Percentiles rank a stretch among this genome's conserved stretches.
These are phyloP conservation scores for Lacerta viridis DNA, from an alignment of 2,797 vertebrate species.

Conservation along the genomic window DNA sequence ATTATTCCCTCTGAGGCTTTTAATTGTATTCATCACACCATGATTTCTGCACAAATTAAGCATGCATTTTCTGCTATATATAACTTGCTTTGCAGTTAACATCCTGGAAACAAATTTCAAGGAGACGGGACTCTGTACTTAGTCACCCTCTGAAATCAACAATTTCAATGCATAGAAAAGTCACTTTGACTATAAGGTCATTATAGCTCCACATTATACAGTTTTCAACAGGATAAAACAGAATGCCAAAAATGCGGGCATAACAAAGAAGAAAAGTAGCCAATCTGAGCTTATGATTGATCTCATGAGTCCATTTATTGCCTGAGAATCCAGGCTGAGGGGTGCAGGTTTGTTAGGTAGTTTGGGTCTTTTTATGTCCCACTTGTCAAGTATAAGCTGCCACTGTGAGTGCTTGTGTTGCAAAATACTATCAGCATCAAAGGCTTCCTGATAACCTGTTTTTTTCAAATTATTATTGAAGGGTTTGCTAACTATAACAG, in stretches of 20 bases:
- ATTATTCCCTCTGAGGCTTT: conserved; percentile 89
- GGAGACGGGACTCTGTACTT: conserved; percentile 83
- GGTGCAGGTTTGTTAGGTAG: neutral
- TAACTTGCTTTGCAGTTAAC: conserved; percentile 88
- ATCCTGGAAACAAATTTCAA: conserved; percentile 89
- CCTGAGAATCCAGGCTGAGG: neutral
- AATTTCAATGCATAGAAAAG: conserved; percentile 71
- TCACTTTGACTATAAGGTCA: conserved; percentile 78
- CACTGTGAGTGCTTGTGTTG: neutral
- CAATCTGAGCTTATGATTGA: conserved; percentile 15
- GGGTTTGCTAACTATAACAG: neutral
- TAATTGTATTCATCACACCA: conserved; percentile 91
- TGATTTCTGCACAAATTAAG: conserved; percentile 90
- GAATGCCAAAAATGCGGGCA: neutral
- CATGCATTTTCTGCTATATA: conserved; percentile 89
- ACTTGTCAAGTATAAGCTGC: neutral
- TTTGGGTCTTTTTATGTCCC: neutral
- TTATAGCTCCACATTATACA: conserved; percentile 55
- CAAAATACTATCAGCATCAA: neutral
- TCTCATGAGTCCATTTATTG: neutral
- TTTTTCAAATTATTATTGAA: neutral
- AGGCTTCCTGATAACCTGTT: neutral
- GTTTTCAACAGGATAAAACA: conserved; percentile 40
- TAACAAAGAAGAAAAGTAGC: conserved; percentile 1
- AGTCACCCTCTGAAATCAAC: conserved; percentile 80